Evolutionary conservation across 2,888 invertebrate genomes (phyloP), one percentile per base, ranked within the genome.

Genomic region (Cosmopolites sordidus): DNA sequence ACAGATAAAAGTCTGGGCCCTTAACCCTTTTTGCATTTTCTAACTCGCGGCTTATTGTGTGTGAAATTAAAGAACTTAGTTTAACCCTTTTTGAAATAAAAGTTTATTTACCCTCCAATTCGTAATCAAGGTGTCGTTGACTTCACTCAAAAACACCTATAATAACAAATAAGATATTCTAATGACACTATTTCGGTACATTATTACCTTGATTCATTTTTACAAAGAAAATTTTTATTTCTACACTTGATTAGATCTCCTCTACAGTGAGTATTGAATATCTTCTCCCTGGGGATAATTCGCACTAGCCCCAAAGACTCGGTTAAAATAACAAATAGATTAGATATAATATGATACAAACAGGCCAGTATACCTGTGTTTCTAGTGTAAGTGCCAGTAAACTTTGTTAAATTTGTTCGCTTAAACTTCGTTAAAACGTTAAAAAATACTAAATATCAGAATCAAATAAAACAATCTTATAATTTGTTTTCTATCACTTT

Each of bases 31-130:
- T 54, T 15, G 50, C 29, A 50, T 57, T 57, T 57, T 57, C 53
- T 47, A 51, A 57, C 47, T 46, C 61, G 66, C 58, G 66, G 64
- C 72, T 73, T 74, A 74, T 74, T 73, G 74, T 69, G 74, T 74
- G 74, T 74, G 74, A 74, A 74, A 74, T 74, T 74, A 74, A 72
- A 73, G 71, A 67, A 66, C 61, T 68, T 68, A 69, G 68, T 68
- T 69, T 61, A 70, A 69, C 71, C 72, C 72, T 68, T 71, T 71
- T 66, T 16, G 11, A 33, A 12, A 33, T 11, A 11, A n/a, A 22
- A 22, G 4, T 22, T 22, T 22, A 22, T 8, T 22, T 22, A 22
- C 22, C 22, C 22, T 22, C 22, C 8, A 8, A 22, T 8, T 22
- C 22, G 22, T 22, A 22, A n/a, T n/a, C n/a, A n/a, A n/a, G n/a